Evolutionary conservation across 2,797 vertebrate species (phyloP), one percentile per base, ranked within the genome.

Genomic region (Lepilemur ruficaudatus): DNA sequence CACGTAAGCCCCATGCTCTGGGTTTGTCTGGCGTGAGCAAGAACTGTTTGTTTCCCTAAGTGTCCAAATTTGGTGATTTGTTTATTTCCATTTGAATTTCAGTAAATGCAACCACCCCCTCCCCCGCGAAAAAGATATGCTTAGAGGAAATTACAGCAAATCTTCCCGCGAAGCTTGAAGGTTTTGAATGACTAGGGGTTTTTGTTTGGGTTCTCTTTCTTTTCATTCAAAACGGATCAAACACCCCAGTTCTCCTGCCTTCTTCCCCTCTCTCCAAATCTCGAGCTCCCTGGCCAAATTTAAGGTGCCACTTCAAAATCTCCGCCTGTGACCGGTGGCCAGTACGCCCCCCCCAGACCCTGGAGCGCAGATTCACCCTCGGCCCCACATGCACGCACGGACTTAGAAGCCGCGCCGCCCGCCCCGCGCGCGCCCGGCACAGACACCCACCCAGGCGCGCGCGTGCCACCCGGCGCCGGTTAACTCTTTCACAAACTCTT

Each of bases 401-500:
- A 78, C 90, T 25, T 6, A 55, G 48, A 4, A 10, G 7, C 72
- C 35, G 38, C 61, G 2, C 94, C 89, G 23, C 96, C 90, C 69
- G 8, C 81, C 55, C 76, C 8, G n/a, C 50, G 5, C 82, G 65
- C 69, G 10, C 90, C 32, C 65, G 1, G 2, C 32, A 4, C 8
- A 0, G 7, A 25, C 75, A 25, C 80, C 76, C 91, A 25, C 75
- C 65, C 38, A 18, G 4, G 76, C 52, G 81, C 57, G 41, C 79
- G 72, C 87, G 65, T 59, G 50, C 57, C 38, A 1, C 13, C 55
- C 17, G 35, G 28, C 23, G 18, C 61, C 1, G 4, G 5, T 95
- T 93, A 96, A 94, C 94, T 87, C 97, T 93, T 95, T 80, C 80
- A 41, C 72, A 5, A 90, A 92, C 97, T 97, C 99, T 99, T 99